Base-by-base conservation (phyloP, 2,797 vertebrate genomes). In the Ficedula albicollis region DNA sequence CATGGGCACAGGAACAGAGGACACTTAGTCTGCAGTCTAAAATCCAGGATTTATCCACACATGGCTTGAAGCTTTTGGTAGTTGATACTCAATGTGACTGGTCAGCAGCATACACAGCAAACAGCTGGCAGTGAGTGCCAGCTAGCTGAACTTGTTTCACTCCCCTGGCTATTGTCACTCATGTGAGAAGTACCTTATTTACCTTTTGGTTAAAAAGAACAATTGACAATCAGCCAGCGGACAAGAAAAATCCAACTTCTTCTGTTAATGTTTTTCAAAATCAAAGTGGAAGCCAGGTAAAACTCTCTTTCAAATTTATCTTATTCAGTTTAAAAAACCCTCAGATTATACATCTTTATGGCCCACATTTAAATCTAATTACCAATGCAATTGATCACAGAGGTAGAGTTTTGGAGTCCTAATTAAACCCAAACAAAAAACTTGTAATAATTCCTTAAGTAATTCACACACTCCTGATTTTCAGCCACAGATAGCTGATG, bases 331-430 rank as follows among this genome's bases (percentile, higher is more conserved):
- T 5, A 34, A 68, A 67, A 64, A 11, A 0, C 1, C 8, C 9
- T 25, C 29, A 38, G 18, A 34, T 70, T 43, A 23, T 41, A 12
- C 30, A 19, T 22, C 32, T 89, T 73, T 51, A 46, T 15, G 18
- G 15, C 39, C 76, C 7, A 81, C 48, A 49, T 89, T 93, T 89
- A 95, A 95, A 92, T 87, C 38, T 87, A 91, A 63, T 39, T 90
- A 60, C 67, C 38, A 72, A 25, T 64, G 72, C 16, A 36, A 72
- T 49, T 9, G 5, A 59, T 76, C 5, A 30, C 29, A 75, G 46
- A 49, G 25, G 38, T 34, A 67, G 63, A 59, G 11, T 13, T 64
- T 10, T 12, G 21, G 58, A 75, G 29, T n/a, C 74, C 54, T 43
- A 62, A 36, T 55, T 69, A 87, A 95, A 84, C 20, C 2, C 11